phyloP scores from a whole-genome alignment of 2,113 vertebrate genomes.

The Pelodiscus sinensis region DNA sequence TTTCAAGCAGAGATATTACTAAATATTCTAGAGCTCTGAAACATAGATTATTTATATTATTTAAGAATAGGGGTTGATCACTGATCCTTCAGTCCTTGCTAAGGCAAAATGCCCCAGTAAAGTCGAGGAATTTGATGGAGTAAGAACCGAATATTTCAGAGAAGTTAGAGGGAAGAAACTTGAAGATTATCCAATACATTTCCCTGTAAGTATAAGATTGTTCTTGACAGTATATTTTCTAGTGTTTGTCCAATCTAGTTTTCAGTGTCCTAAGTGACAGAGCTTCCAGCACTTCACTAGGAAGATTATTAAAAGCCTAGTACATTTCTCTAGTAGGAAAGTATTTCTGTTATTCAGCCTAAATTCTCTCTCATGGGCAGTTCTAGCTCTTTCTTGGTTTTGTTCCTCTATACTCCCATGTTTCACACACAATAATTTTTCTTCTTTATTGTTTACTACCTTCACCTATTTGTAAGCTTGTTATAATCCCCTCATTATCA shows the following conservation, averaged over 20 bases:
- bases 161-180: neutral
- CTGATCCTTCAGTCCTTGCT: neutral
- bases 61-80: neutral
- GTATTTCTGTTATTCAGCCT: neutral
- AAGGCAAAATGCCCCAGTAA: neutral
- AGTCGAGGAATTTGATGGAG: neutral
- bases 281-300: neutral
- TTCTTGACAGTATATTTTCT: neutral
- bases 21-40: constrained; percentile 28
- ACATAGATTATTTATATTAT: neutral
- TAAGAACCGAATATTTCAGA: neutral
- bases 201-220: neutral
- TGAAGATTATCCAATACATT: fast-evolving
- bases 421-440: neutral
- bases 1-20: constrained; percentile 24
- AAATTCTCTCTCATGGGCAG: neutral
- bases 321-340: neutral
- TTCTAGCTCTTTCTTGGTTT: neutral
- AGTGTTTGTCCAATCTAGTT: neutral
- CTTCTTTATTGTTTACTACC: neutral
- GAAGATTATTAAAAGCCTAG: neutral
- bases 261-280: neutral
- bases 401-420: neutral
- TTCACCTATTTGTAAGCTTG: neutral
- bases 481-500: neutral